Base-by-base conservation (phyloP, 64 coral and sea anemone genomes). In the Astreopora myriophthalma region DNA sequence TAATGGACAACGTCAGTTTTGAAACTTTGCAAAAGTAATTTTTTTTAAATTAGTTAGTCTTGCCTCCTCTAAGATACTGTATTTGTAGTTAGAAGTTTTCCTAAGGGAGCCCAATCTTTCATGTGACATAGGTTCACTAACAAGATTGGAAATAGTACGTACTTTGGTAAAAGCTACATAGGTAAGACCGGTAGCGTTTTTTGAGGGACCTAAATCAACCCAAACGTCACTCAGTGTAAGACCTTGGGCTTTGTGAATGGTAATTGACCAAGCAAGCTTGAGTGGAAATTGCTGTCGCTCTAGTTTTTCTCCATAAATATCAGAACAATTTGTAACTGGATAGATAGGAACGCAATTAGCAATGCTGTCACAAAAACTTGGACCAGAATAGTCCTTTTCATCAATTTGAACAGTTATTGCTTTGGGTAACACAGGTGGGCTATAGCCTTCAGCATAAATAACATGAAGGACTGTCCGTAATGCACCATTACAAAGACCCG, bases 181-280 rank as follows among this genome's bases (percentile, higher is more conserved):
- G 6, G 67, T 70, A 32, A 70, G 29, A 1, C 67, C 26, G 27
- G 67, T 25, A 12, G 67, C 67, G 2, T 14, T 70, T 70, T 70
- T 25, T 12, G 67, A 70, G 13, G 26, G 67, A 9, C 67, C 67
- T 32, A 70, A 70, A 70, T 70, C 67, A 12, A 70, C 13, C 67
- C 67, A 70, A 5, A 70, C 67, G 29, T 70, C 67, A 70, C 29
- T 70, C 13, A 70, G 67, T 70, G 24, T 67, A 4, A 67, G 63
- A 16, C 86, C 44, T 88, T 88, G 86, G 12, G 49, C 42, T 34
- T 74, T 75, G 34, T 76, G 86, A 60, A 75, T 76, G 4, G 48
- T 76, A 1, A 89, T 89, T 74, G 72, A 89, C 48, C 49, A 89
- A 7, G 84, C 63, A 71, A 86, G 84, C 48, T 86, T 86, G 27